Percentiles rank a stretch among this genome's conserved stretches.
Evolutionary conservation across 1,140 invertebrate species (phyloP).

Genomic region (Melitaea cinxia): DNA sequence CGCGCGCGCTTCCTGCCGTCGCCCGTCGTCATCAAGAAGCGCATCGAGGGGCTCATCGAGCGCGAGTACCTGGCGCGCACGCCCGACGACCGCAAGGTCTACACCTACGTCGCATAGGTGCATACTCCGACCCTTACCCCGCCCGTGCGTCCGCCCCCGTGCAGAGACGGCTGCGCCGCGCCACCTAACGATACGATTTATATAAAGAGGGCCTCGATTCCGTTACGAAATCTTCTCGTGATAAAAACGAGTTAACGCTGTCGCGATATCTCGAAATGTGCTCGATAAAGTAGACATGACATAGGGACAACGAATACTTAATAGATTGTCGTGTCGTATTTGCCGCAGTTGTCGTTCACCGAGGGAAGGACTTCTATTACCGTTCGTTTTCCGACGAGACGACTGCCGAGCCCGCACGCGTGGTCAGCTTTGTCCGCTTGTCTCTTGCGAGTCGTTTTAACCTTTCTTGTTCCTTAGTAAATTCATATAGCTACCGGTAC

Average conservation of each 20-base stretch:
- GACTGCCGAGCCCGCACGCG: neutral
- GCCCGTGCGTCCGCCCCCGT: too few species aligned
- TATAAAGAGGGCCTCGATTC: neutral
- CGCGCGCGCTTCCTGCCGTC: conserved; percentile 98
- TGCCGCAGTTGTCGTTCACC: too few species aligned
- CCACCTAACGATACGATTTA: too few species aligned
- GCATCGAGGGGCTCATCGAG: conserved; percentile 99
- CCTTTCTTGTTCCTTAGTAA: neutral
- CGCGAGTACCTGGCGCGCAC: conserved; percentile 98
- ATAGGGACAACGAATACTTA: too few species aligned
- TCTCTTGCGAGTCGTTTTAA: conserved; percentile 1
- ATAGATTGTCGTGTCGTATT: too few species aligned
- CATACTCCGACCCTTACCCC: too few species aligned
- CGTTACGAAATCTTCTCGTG: neutral
- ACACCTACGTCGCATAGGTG: conserved; percentile 94
- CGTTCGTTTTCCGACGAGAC: neutral
- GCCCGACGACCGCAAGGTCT: conserved; percentile 96
- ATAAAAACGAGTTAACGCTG: neutral
- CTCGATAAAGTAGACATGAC: too few species aligned
- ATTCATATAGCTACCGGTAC: conserved; percentile 4
- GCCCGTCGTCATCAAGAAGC: conserved; percentile 98
- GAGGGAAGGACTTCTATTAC: too few species aligned
- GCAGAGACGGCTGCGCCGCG: too few species aligned
- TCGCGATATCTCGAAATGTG: too few species aligned
- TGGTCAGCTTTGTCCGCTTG: conserved; percentile 4